Percentiles rank a stretch among this genome's conserved stretches.
These are phyloP conservation scores for Garrulus glandarius DNA, from an alignment of 2,797 vertebrate species.

Conservation along the genomic window DNA sequence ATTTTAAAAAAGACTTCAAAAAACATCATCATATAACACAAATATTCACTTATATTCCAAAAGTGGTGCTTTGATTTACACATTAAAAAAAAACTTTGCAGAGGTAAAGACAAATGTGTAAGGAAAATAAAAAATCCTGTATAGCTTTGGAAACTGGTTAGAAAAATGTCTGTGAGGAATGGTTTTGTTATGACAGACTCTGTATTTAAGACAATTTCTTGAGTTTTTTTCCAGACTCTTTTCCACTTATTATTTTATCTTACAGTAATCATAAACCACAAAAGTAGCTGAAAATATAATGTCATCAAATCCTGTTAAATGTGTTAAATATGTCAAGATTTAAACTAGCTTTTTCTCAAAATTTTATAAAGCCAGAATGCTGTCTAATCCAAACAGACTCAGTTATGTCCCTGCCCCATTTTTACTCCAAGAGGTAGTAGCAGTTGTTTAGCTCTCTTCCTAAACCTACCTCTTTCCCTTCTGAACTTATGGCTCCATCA, in stretches of 20 bases:
- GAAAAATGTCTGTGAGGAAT: not conserved
- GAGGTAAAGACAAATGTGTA: not conserved
- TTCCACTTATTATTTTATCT: not conserved
- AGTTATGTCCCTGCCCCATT: not conserved
- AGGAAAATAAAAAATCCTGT: not conserved
- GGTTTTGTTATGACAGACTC: not conserved
- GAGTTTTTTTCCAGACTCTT: not conserved
- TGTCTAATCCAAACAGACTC: not conserved
- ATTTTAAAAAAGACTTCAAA: not conserved
- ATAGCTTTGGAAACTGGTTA: not conserved
- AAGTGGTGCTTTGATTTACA: not conserved
- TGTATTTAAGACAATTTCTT: not conserved
- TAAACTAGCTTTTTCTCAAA: not conserved
- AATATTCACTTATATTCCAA: not conserved
- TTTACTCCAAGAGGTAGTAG: not conserved
- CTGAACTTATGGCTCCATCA: not conserved
- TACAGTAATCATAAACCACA: not conserved
- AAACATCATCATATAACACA: not conserved
- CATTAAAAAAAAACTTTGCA: not conserved
- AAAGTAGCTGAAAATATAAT: not conserved
- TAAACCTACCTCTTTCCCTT: not conserved
- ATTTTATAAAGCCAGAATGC: rapidly evolving
- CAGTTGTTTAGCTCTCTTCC: not conserved
- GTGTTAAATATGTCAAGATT: not conserved
- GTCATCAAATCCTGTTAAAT: not conserved